Base-by-base conservation (phyloP, 2,888 invertebrate genomes). In the Acronicta aceris region DNA sequence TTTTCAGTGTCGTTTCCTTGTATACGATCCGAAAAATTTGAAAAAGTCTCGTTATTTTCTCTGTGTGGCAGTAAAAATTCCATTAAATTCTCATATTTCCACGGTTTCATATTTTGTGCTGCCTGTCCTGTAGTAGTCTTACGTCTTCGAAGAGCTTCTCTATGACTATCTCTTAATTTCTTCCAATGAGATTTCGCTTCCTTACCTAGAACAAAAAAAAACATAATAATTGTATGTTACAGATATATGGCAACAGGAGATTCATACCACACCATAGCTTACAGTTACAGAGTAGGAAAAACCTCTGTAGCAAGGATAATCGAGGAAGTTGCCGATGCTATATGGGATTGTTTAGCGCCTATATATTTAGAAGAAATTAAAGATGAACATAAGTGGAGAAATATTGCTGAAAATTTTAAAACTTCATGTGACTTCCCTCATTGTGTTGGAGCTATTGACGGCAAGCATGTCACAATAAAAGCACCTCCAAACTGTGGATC, bases 151-250 rank as follows among this genome's bases (percentile, higher is more conserved):
- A 33, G 33, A 10, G 33, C 21, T 21, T 21, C 21, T 21, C 21
- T 21, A 21, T 21, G 71, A 42, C 73, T 73, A 56, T 77, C 71
- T 56, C 75, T 64, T 60, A 77, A 66, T 50, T 67, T 74, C 50
- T 75, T 74, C 74, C 74, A 76, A 48, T 68, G 70, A 54, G 52
- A 59, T 70, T 74, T 76, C n/a, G 72, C 74, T 72, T 76, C 71
- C 30, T 59, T 65, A 45, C 61, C 74, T 74, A 51, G 17, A 68
- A 71, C 53, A 58, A 41, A 52, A 56, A 51, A 60, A 52, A 58
- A 58, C 43, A 60, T 45, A 46, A 52, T 64, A 59, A 59, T 59
- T 64, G 54, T 54, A 59, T 63, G 43, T 59, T 54, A 49, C 59
- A 63, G 59, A 54, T 50, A 56, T 50, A 51, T 65, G 51, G 59